phyloP scores from a whole-genome alignment of 1,140 invertebrate species.

The Lasioglossum baleicum region DNA sequence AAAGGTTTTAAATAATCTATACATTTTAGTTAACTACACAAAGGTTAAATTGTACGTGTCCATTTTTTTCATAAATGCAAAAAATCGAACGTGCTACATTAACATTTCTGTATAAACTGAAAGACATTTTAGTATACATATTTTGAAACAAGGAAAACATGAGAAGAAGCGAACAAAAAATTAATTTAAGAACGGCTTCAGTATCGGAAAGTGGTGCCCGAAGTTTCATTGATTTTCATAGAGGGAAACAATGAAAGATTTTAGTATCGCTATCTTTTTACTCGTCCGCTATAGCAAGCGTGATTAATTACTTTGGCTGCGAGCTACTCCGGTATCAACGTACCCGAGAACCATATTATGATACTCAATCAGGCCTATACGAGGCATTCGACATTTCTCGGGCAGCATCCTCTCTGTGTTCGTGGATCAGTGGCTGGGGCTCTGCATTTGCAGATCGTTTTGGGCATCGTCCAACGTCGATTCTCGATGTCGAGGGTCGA shows the following conservation, averaged over 20 bases:
- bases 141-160: too few relatives aligned
- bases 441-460: constrained; percentile 60
- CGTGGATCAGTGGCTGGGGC: constrained; percentile 41
- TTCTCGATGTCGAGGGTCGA: constrained; percentile 62
- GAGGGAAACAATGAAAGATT: neutral
- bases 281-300: neutral
- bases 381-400: constrained; percentile 39
- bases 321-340: constrained; percentile 2
- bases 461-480: constrained; percentile 66
- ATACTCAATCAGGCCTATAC: constrained; percentile 45
- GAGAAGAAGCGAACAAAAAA: too few relatives aligned
- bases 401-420: constrained; percentile 34
- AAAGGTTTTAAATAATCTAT: too few relatives aligned
- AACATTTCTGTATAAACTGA: too few relatives aligned
- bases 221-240: neutral
- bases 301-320: constrained; percentile 48
- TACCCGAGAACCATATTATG: constrained; percentile 25
- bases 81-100: too few relatives aligned
- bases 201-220: too few relatives aligned
- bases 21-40: too few relatives aligned
- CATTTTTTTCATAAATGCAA: too few relatives aligned
- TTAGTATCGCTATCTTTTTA: constrained; percentile 4
- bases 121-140: too few relatives aligned
- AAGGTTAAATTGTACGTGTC: too few relatives aligned
- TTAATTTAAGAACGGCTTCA: too few relatives aligned